Evolutionary conservation across 2,797 vertebrate genomes (phyloP), one percentile per base, ranked within the genome.

Genomic region (Orientallactaga sibirica): DNA sequence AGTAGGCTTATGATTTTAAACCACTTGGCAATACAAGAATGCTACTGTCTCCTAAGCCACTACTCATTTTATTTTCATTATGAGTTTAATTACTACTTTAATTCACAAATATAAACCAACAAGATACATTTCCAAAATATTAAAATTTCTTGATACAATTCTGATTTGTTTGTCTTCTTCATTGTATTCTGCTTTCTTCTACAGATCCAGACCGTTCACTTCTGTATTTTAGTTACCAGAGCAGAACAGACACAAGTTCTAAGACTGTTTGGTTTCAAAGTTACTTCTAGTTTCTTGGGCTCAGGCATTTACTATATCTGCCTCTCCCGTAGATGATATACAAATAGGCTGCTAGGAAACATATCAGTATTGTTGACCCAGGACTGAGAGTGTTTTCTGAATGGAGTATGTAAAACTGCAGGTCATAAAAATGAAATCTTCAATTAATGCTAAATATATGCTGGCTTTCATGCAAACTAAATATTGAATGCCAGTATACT

Each of bases 221-320:
- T 62, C 18, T 20, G 1, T 52, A 76, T 73, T 79, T 62, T 70
- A 7, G 8, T 82, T 71, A 20, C 29, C 41, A 33, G 71, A 3
- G 64, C 19, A 91, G 58, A 55, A 87, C 25, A 67, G 29, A 77
- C 19, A 3, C 27, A 93, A 79, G 75, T 93, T 24, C 22, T 74
- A 64, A 77, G 70, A 27, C 87, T 75, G 67, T 58, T 92, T 90
- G 74, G 20, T 48, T 95, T 88, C 58, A 73, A 70, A 93, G 18
- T 27, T 90, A 79, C 68, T 92, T 89, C 27, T 76, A 67, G 86
- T 79, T 87, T 95, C 41, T 76, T 75, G 48, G 58, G 7, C 5
- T 73, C 90, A 91, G 55, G 8, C 11, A 33, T 84, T 89, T 90
- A 41, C 81, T 88, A 18, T n/a, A 68, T 90, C 52, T 76, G 52